phyloP scores from a whole-genome alignment of 1,140 invertebrate genomes.

The Camponotus floridanus region DNA sequence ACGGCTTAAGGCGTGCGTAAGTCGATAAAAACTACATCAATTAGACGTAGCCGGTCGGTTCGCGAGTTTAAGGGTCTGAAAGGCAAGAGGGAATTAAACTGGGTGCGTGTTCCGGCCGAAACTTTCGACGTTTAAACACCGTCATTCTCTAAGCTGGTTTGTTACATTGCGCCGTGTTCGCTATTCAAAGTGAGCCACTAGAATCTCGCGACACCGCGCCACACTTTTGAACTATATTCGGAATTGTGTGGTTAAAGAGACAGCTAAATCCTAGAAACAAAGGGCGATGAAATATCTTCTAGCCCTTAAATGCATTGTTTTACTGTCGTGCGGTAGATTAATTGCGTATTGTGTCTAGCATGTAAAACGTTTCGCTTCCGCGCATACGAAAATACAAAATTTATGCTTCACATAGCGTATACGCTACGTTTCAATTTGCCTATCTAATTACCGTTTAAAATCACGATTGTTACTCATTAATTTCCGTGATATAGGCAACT shows the following conservation, averaged over 20 bases:
- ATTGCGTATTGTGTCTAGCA: constrained; percentile 47
- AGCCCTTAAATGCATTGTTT: constrained; percentile 40
- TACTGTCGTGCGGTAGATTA: constrained; percentile 32
- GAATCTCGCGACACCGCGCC: constrained; percentile 41
- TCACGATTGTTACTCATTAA: constrained; percentile 61
- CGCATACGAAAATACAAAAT: constrained; percentile 43
- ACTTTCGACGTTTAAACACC: constrained; percentile 73
- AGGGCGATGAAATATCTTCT: constrained; percentile 43
- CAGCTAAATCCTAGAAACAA: constrained; percentile 36
- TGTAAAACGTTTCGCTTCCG: constrained; percentile 29
- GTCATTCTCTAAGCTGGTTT: constrained; percentile 70
- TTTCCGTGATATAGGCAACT: constrained; percentile 54
- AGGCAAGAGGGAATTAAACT: constrained; percentile 78
- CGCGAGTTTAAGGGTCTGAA: constrained; percentile 72
- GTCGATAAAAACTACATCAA: constrained; percentile 84
- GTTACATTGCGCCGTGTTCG: background rate
- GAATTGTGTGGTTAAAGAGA: constrained; percentile 46
- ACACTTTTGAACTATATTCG: constrained; percentile 56
- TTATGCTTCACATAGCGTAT: background rate
- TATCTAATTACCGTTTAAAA: constrained; percentile 61
- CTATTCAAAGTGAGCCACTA: constrained; percentile 46
- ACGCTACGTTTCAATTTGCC: constrained; percentile 54
- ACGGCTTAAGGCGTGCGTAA: constrained; percentile 79
- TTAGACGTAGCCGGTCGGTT: constrained; percentile 79
- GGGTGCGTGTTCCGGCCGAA: constrained; percentile 72